phyloP scores from a whole-genome alignment of 1,140 invertebrate species.

The Parasteatoda tepidariorum region DNA sequence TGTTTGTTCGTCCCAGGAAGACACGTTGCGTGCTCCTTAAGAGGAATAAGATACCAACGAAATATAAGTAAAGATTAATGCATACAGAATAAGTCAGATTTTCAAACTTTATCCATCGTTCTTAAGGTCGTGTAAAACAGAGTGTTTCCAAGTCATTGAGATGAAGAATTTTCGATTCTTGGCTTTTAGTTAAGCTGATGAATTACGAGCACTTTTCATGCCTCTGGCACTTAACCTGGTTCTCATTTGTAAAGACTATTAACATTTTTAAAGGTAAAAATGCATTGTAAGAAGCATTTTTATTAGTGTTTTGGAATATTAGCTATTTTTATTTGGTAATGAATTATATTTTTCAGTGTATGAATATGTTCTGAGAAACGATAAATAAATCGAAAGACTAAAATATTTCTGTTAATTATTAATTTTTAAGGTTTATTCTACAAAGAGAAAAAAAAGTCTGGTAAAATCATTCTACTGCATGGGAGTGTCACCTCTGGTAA shows the following conservation, averaged over 20 bases:
- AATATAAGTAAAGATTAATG: constrained; percentile 48
- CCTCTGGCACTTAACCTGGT: neutral
- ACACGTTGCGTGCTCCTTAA: constrained; percentile 36
- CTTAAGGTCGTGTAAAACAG: constrained; percentile 19
- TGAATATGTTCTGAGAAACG: no score
- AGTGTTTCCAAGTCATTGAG: neutral
- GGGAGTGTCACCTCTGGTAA: no score
- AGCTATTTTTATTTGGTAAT: no score
- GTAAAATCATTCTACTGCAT: no score
- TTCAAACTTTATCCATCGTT: constrained; percentile 53
- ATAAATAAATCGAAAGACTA: no score
- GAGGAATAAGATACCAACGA: constrained; percentile 38
- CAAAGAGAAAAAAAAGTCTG: no score
- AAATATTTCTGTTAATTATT: no score
- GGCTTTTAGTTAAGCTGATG: neutral
- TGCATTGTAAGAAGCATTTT: no score
- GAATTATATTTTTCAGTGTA: no score
- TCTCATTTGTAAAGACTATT: neutral
- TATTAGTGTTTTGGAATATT: no score
- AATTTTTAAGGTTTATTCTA: no score
- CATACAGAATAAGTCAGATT: constrained; percentile 38
- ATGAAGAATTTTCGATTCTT: neutral
- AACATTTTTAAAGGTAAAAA: neutral
- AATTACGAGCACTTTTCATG: constrained; percentile 3
- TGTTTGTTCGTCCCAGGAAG: constrained; percentile 26